A percentile compares a stretch with the other conserved stretches of the same genome.
phyloP scores from a whole-genome alignment of 2,888 invertebrate genomes.

The Acanthacorydalis orientalis region DNA sequence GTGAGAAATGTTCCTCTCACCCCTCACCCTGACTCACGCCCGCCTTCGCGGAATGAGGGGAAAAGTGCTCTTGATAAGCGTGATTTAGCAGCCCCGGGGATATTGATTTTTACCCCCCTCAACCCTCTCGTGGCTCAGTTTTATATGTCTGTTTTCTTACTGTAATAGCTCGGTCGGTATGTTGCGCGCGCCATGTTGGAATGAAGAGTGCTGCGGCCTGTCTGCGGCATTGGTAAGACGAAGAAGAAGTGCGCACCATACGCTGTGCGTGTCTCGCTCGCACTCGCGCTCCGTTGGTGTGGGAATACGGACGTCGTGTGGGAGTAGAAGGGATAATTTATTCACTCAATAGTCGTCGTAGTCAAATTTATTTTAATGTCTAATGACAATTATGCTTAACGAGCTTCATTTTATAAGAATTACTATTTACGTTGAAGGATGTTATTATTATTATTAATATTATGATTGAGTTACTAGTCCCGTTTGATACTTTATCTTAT shows the following conservation, averaged over 20 bases:
- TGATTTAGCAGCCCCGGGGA: slow-evolving; percentile 65
- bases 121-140: slow-evolving; percentile 26
- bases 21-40: slow-evolving; percentile 17
- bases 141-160: slow-evolving; percentile 38
- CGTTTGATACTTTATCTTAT: no score
- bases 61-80: slow-evolving; percentile 38
- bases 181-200: slow-evolving; percentile 24
- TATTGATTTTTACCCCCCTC: slow-evolving; percentile 31
- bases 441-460: no score
- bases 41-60: slow-evolving; percentile 16
- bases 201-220: slow-evolving; percentile 14
- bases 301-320: not conserved
- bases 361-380: slow-evolving; percentile 7
- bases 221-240: slow-evolving; percentile 16
- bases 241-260: slow-evolving; percentile 20
- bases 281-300: slow-evolving; percentile 1
- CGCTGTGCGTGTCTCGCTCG: slow-evolving; percentile 10
- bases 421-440: not conserved
- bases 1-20: slow-evolving; percentile 24
- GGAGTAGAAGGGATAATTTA: slow-evolving; percentile 3
- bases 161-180: slow-evolving; percentile 30
- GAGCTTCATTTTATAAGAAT: slow-evolving; percentile 2
- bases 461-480: no score
- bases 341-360: slow-evolving; percentile 5
- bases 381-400: slow-evolving; percentile 6